Evolutionary conservation across 2,888 invertebrate genomes (phyloP), one percentile per base, ranked within the genome.

Genomic region (Leucania comma): DNA sequence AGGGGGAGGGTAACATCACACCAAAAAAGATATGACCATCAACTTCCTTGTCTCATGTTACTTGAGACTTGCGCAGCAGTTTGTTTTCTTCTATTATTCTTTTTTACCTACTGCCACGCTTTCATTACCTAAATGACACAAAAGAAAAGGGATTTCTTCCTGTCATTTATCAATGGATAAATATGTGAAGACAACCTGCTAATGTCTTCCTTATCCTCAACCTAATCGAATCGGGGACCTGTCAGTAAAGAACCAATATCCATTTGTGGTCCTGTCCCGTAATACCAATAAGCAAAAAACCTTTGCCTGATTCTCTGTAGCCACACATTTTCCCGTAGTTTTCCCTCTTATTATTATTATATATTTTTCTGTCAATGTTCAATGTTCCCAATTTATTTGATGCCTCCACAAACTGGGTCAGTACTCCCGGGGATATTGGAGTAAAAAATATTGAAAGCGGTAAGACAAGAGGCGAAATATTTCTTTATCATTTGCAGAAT

Each of bases 381-480:
- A 29, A 56, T 58, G 59, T 64, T 29, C 57, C 64, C 53, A 61
- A 29, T 82, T 61, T 64, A 32, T 67, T 66, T 79, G 57, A 67
- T 79, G 46, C 53, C 20, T 17, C 32, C 32, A 26, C 20, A 35
- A 83, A 60, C 50, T 80, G 60, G 79, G 83, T 80, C 83, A 80
- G 59, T 60, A 54, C 83, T 12, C 60, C 12, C 14, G 75, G 75
- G 80, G 48, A 73, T 83, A 73, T 80, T 48, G 68, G 56, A 68
- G 56, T 74, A 79, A 73, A 82, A 82, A 68, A 66, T 80, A 80
- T 80, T 63, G 59, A 68, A 74, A 78, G 58, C 64, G 51, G 32
- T 64, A 61, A 79, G 54, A 82, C 80, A 79, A 79, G 56, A 67
- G 66, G n/a, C 29, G 26, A 51, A 48, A 73, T 65, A 59, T 79